Base-by-base conservation (phyloP, 2,113 vertebrate species). In the Epinephelus moara region DNA sequence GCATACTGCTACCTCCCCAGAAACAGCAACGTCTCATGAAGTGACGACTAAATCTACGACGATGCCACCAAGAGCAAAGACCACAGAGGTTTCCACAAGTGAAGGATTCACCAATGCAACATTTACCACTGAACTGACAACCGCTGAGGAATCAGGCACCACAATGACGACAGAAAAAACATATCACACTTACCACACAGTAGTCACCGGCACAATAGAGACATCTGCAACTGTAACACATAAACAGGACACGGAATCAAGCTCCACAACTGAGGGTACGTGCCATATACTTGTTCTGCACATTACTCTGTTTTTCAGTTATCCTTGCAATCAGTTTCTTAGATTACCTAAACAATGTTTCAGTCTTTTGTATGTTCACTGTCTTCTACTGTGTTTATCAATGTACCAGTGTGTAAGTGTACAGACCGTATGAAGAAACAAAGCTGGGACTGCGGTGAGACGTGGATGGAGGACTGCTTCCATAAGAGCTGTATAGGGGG, bases 401-500 rank as follows among this genome's bases (percentile, higher is more conserved):
- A 18, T 47, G 4, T 30, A 12, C 7, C 62, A 78, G 17, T 0
- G 2, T 90, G 89, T 66, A 0, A 15, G 40, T 95, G 95, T 81
- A 61, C 1, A 15, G 93, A 95, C 66, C 45, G 77, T 40, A 86
- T 64, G 27, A 85, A 10, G 17, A 90, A 82, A 19, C 52, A 77
- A 66, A 86, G 1, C 2, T 94, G 94, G 94, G 0, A 0, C 8
- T 86, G 84, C 4, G 88, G 79, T 30, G 75, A 84, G 4, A 79
- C 21, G 0, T 95, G 94, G 95, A 70, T 40, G 40, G 95, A 95
- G 30, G 85, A 95, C 72, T 96, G 95, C 71, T 81, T 78, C 63
- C 6, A 77, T 30, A 93, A 91, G 37, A 57, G 0, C 1, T 96
- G 95, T 75, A n/a, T 0, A 2, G 47, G 70, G 60, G 61, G 66